phyloP scores from a whole-genome alignment of 2,113 vertebrate species.

The Zosterops pallidus region DNA sequence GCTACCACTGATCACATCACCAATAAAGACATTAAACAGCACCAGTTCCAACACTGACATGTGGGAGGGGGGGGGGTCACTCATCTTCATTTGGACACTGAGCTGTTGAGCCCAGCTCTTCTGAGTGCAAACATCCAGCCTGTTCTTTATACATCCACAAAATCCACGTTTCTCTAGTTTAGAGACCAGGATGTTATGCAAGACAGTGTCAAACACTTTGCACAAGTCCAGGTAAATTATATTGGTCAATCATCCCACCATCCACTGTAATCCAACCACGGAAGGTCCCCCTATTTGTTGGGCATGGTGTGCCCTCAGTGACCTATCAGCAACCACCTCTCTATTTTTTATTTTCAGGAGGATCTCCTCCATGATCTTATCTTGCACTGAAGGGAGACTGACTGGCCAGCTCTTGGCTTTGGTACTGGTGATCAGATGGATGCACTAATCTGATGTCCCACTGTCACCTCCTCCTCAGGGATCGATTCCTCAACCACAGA shows the following conservation, averaged over 20 bases:
- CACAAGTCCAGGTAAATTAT: not conserved
- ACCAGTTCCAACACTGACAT: not conserved
- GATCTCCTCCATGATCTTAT: not conserved
- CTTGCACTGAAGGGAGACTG: not conserved
- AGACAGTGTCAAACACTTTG: not conserved
- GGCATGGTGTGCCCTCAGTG: not conserved
- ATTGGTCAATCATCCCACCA: not conserved
- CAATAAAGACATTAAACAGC: not conserved
- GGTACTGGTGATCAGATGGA: not conserved
- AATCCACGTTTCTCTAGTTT: not conserved
- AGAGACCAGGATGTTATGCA: fast-evolving
- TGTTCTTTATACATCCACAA: not conserved
- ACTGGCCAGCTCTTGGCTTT: not conserved
- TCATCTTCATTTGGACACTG: not conserved
- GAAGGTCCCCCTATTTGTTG: not conserved
- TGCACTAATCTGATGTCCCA: not conserved
- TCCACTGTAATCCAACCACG: not conserved
- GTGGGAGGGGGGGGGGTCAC: too few relatives aligned
- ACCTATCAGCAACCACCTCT: not conserved
- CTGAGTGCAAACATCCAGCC: not conserved
- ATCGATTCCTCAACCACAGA: not conserved
- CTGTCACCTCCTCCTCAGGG: not conserved
- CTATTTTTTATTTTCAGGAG: not conserved
- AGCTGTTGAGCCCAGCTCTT: not conserved
- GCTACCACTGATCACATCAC: not conserved